Evolutionary conservation across 2,888 invertebrate species (phyloP).

Genomic region (Phalera bucephala): DNA sequence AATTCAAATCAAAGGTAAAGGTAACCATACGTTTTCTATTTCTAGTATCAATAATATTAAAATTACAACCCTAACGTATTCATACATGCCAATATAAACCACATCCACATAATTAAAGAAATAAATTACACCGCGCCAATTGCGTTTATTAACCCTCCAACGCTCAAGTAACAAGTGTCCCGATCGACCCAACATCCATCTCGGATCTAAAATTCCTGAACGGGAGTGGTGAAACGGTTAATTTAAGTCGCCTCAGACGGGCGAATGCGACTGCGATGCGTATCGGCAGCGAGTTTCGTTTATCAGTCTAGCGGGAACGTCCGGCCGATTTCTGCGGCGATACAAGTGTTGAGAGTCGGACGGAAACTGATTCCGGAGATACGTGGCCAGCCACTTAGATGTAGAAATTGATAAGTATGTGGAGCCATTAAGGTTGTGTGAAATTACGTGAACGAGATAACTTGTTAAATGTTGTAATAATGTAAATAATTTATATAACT

Average conservation of each 20-base stretch:
- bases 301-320: conserved; percentile 81
- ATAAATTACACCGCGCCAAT: no score
- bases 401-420: not conserved
- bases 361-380: not conserved
- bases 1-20: no score
- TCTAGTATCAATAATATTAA: no score
- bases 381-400: not conserved
- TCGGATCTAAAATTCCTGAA: conserved; percentile 79
- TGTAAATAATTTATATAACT: no score
- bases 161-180: conserved; percentile 42
- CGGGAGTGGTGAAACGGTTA: conserved; percentile 76
- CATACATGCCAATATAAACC: no score
- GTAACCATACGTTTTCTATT: no score
- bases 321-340: conserved; percentile 48
- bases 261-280: conserved; percentile 68
- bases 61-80: no score
- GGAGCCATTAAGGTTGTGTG: not conserved
- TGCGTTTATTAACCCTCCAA: conserved; percentile 32
- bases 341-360: conserved; percentile 5
- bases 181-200: conserved; percentile 62
- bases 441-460: not conserved
- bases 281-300: conserved; percentile 77
- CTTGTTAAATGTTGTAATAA: no score
- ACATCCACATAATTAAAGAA: no score
- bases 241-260: conserved; percentile 69